Base-by-base conservation (phyloP, 2,797 vertebrate species). In the Megalops cyprinoides region DNA sequence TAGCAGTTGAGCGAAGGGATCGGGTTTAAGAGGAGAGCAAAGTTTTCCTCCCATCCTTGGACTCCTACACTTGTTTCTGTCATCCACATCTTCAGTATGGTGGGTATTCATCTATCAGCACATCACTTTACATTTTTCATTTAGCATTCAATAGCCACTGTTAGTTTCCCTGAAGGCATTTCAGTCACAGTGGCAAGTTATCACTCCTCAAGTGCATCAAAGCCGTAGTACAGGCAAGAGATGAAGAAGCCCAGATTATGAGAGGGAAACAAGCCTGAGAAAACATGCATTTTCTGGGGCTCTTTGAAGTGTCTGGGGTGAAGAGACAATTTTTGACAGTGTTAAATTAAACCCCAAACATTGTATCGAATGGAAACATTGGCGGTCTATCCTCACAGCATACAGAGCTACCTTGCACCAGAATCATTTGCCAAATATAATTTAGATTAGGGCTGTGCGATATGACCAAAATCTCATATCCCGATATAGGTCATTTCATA, bases 361-460 rank as follows among this genome's bases (percentile, higher is more conserved):
- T 78, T 81, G 39, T 85, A 62, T 62, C 34, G 58, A 62, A 62
- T 7, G 58, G 79, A 85, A 85, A 80, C 20, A n/a, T 34, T 20
- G 67, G 3, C 80, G 84, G 84, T 86, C 82, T 92, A 84, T 83
- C 87, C 90, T 90, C 88, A 86, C 83, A 88, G 84, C 79, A 88
- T 88, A 85, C 87, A 90, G 78, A 90, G 89, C 86, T 87, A 85
- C 80, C 91, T 86, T 87, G 80, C 81, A 89, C 81, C 84, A 88
- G 87, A 87, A 79, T 60, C 9, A 88, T 88, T 83, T 85, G 86
- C 60, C 83, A 91, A 85, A 88, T 90, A 91, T 91, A 89, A 92
- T 86, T 88, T 88, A 90, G 89, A 88, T 86, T n/a, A n/a, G n/a
- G n/a, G n/a, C n/a, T n/a, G n/a, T n/a, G n/a, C n/a, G n/a, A n/a